These are phyloP conservation scores for Dendrolimus pini DNA, from an alignment of 2,888 invertebrate species.

Conservation along the genomic window DNA sequence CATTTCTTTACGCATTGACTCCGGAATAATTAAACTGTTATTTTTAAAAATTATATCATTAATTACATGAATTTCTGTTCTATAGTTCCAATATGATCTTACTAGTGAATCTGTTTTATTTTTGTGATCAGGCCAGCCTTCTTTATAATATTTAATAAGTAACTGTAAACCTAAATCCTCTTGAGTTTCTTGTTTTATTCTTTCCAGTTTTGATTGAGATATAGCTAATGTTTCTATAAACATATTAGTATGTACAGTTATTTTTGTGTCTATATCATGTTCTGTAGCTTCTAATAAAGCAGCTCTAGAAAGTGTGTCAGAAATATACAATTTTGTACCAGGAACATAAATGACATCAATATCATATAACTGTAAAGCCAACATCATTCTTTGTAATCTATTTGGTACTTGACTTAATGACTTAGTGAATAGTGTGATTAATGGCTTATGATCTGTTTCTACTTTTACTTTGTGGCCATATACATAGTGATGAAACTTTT, in stretches of 20 bases:
- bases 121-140: slow-evolving; percentile 1
- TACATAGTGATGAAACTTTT: slow-evolving; percentile 12
- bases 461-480: slow-evolving; percentile 14
- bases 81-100: background rate
- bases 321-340: slow-evolving; percentile 15
- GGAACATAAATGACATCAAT: slow-evolving; percentile 13
- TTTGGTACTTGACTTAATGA: slow-evolving; percentile 12
- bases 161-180: background rate
- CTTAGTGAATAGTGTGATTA: slow-evolving; percentile 16
- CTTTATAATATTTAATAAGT: background rate
- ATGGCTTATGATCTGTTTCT: slow-evolving; percentile 15
- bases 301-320: slow-evolving; percentile 15
- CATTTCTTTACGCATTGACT: slow-evolving; percentile 12
- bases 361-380: slow-evolving; percentile 13
- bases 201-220: background rate
- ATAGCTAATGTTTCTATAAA: background rate
- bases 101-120: too few species aligned
- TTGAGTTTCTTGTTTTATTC: background rate
- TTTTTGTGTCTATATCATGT: slow-evolving; percentile 10
- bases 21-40: slow-evolving; percentile 11
- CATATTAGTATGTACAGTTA: background rate
- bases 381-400: slow-evolving; percentile 16
- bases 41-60: slow-evolving; percentile 7
- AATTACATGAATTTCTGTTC: background rate
- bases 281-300: slow-evolving; percentile 10